Base-by-base conservation (phyloP, 2,113 vertebrate genomes). In the Pedetes capensis region DNA sequence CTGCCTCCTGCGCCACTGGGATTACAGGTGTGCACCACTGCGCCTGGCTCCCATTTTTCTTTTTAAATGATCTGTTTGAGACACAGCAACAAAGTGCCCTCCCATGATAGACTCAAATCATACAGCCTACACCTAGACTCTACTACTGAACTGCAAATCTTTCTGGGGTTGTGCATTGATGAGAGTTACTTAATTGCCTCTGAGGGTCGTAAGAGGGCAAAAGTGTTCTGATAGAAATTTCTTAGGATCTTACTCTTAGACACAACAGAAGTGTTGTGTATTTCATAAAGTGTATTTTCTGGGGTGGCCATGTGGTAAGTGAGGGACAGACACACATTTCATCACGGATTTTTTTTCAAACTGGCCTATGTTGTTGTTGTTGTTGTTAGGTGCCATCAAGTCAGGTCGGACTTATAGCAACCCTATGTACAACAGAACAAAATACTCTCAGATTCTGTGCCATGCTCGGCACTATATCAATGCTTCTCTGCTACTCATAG, bases 51-150 rank as follows among this genome's bases (percentile, higher is more conserved):
- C 29, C 29, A 2, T 55, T 93, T 87, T 93, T 80, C 49, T 94
- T 86, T 92, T 64, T 61, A 74, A 92, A 81, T 51, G 29, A 59
- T 10, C 34, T 89, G 78, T 87, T 68, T 27, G 63, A 88, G 39
- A 81, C 47, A 74, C 23, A 85, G n/a, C 20, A 63, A 57, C 5
- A 13, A 89, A 66, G 53, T 27, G 39, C 51, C 61, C 44, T 93
- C 80, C 63, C 7, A 61, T 27, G 90, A 75, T 59, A n/a, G 34
- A 82, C 83, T 93, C 76, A 87, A 92, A 90, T 64, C 71, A 95
- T 47, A 79, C 87, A 91, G 34, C 74, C 79, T 61, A 39, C 12
- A 63, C 32, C 32, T 57, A 90, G 47, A 32, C 79, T 84, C 57
- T 71, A 74, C 69, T 71, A 74, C 29, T 14, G 51, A 86, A 71